A percentile compares a stretch with the other conserved stretches of the same genome.
phyloP scores from a whole-genome alignment of 2,888 invertebrate genomes.

The Silvanus unidentatus region DNA sequence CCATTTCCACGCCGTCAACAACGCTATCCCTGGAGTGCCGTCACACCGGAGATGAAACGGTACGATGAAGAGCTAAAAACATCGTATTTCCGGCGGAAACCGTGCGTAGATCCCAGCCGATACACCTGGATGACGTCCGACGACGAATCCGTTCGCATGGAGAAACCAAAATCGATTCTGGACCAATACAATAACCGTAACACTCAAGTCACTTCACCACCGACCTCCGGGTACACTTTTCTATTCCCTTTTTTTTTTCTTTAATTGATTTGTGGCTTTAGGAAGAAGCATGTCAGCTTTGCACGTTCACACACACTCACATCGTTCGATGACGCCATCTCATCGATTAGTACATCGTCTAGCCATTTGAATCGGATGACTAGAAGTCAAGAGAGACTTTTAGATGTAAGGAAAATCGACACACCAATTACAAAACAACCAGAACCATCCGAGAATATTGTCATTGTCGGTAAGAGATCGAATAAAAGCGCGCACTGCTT shows the following conservation, averaged over 20 bases:
- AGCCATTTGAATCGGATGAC: constrained; percentile 44
- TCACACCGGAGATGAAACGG: constrained; percentile 56
- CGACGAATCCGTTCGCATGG: constrained; percentile 67
- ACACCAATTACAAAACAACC: constrained; percentile 46
- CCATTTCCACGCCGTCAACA: constrained; percentile 65
- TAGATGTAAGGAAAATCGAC: constrained; percentile 62
- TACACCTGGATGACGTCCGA: constrained; percentile 76
- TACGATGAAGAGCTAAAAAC: constrained; percentile 70
- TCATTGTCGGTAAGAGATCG: constrained; percentile 50
- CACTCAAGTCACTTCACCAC: constrained; percentile 13
- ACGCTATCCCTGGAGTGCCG: constrained; percentile 55
- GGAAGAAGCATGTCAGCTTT: constrained; percentile 86
- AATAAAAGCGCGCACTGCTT: too few species aligned
- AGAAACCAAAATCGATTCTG: constrained; percentile 54
- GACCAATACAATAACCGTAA: constrained; percentile 28
- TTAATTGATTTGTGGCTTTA: constrained; percentile 37
- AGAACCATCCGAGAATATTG: constrained; percentile 50
- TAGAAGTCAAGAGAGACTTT: constrained; percentile 63
- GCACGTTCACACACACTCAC: constrained; percentile 82
- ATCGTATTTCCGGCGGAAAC: constrained; percentile 75
- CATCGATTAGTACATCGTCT: constrained; percentile 42
- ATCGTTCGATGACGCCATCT: constrained; percentile 70
- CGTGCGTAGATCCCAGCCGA: constrained; percentile 68
- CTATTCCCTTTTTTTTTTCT: neutral
- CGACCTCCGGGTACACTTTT: constrained; percentile 3